Base-by-base conservation (phyloP, 2,888 invertebrate species). In the Drosophila siamana region DNA sequence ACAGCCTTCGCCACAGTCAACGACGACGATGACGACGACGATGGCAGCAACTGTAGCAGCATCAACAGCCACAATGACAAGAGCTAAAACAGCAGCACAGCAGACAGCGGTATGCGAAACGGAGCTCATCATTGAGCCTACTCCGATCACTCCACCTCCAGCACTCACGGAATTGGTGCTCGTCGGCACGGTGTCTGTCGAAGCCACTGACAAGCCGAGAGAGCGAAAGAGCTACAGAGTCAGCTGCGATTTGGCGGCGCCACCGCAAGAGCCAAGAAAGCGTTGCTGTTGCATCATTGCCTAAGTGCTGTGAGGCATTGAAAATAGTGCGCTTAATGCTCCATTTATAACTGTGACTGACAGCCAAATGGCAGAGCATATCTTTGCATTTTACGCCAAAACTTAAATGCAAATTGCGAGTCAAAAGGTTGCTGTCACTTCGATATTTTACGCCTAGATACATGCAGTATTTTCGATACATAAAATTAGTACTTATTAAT, bases 201-300 rank as follows among this genome's bases (percentile, higher is more conserved):
- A 75, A 4, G 38, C 41, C 52, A 72, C 19, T 0, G 75, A 75
- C 47, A 26, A 22, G 5, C 72, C 46, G 1, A 46, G 41, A 19
- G 36, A 38, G 36, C 28, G 62, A 28, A 76, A 61, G 22, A 67
- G 36, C 22, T 75, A 75, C 50, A 76, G 75, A 61, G 54, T 75
- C 4, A 75, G 75, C 57, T 57, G 28, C 15, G 72, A 76, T 22
- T 54, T 76, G 47, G 11, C 38, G 15, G 48, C 48, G 28, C 13
- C 63, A 30, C 57, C 41, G 13, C 13, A 46, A 19, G 22, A 63
- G 44, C 38, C 67, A 0, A 63, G 41, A 5, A 71, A 46, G 19
- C 26, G 77, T 13, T 76, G 75, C 44, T 46, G 77, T 13, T 75
- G 75, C 50, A 16, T n/a, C n/a, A 68, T 76, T 55, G 15, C 54